Base-by-base conservation (phyloP, 2,113 vertebrate genomes). In the Phyllostomus hastatus region DNA sequence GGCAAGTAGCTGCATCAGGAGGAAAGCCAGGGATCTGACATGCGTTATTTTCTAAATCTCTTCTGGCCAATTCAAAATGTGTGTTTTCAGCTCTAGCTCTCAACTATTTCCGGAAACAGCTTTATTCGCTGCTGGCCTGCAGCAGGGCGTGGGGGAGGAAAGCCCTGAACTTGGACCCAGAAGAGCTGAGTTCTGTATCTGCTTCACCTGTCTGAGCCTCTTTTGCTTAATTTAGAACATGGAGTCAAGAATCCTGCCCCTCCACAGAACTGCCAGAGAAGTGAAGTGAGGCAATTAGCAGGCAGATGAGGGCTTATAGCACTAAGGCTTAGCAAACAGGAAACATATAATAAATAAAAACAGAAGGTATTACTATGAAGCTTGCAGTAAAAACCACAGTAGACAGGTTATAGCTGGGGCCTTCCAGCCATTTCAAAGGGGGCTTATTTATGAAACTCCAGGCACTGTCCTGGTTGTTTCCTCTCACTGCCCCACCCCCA, bases 71-170 rank as follows among this genome's bases (percentile, higher is more conserved):
- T 90, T 91, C 87, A 54, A 78, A 89, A 86, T 76, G 75, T 52
- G 69, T 43, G 59, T 66, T 41, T 81, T 67, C 67, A 61, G 70
- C 50, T 72, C 87, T 93, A 92, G 38, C 52, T 86, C 87, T 92
- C 66, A 89, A 94, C 83, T 89, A 48, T 95, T 97, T 97, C 96
- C 2, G 15, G 92, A 87, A 85, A 93, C 4, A 2, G 24, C 91
- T 93, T 97, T 75, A 84, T 93, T 76, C 88, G 70, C 83, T 84
- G 69, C n/a, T 85, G 66, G 86, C 69, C 83, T 50, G 48, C 48
- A 75, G 46, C 61, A 46, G 72, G 87, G 69, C 70, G 33, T 43
- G 50, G 5, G 7, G 52, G 80, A 87, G 52, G 52, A 75, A 90
- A 83, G 26, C 67, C 43, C 92, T 26, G 69, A 89, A 82, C 50